phyloP scores from a whole-genome alignment of 1,140 invertebrate genomes.

The Cheumatopsyche charites region DNA sequence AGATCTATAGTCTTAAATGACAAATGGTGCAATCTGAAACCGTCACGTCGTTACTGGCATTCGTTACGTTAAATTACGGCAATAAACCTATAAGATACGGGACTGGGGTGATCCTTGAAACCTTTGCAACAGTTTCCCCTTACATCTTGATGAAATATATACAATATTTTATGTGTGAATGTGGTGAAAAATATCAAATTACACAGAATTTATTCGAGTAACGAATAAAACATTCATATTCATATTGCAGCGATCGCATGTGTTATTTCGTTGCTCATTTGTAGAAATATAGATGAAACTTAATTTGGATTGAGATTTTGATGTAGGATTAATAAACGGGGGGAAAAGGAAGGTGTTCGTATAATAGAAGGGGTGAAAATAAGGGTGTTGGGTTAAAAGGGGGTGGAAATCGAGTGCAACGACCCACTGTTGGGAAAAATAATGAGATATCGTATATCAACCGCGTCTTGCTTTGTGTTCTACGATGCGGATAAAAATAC shows the following conservation, averaged over 20 bases:
- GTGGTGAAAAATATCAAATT: too few species aligned
- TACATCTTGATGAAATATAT: background rate
- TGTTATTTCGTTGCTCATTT: too few species aligned
- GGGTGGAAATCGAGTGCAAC: conserved; percentile 10
- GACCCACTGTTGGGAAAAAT: conserved; percentile 17
- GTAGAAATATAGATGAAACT: too few species aligned
- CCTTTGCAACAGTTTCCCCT: background rate
- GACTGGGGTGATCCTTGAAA: background rate
- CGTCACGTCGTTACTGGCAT: conserved; percentile 20
- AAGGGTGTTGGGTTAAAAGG: too few species aligned
- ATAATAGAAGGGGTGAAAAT: too few species aligned
- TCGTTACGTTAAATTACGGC: conserved; percentile 22
- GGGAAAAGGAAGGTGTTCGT: too few species aligned
- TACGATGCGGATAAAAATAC: background rate
- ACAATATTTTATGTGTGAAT: background rate
- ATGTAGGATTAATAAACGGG: too few species aligned
- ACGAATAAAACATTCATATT: too few species aligned
- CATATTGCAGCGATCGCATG: too few species aligned
- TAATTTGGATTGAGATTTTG: too few species aligned
- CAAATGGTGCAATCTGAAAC: conserved; percentile 17
- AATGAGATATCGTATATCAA: conserved; percentile 32
- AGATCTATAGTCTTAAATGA: background rate
- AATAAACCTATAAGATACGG: conserved; percentile 6
- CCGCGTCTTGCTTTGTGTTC: background rate
- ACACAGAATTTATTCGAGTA: too few species aligned